Conservation (phyloP, 2,888 invertebrate genomes). For the Pseudoips prasinana region DNA sequence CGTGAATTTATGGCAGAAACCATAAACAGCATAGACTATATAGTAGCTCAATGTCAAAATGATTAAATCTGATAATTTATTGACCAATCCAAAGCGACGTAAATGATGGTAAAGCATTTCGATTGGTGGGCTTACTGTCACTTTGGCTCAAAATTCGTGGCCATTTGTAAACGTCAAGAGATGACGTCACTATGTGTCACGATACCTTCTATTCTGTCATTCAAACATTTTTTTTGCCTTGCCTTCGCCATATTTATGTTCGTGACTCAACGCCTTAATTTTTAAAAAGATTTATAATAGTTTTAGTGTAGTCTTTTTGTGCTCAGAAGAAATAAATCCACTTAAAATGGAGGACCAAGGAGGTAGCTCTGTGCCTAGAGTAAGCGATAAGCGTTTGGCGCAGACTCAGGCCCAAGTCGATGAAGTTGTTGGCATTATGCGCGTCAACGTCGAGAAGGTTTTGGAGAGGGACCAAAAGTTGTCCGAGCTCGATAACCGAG, state of each 20-base stretch:
- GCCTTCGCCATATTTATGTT: conserved; percentile 43
- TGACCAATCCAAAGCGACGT: too few species aligned
- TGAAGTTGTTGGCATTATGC: conserved; percentile 96
- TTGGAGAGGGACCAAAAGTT: conserved; percentile 97
- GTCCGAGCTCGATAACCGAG: conserved; percentile 96
- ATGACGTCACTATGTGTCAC: too few species aligned
- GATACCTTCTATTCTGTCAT: too few species aligned
- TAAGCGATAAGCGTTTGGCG: conserved; percentile 76
- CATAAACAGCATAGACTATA: too few species aligned
- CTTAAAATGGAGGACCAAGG: conserved; percentile 75
- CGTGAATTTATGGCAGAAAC: too few species aligned
- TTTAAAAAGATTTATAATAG: conserved; percentile 1
- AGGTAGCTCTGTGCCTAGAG: conserved; percentile 73
- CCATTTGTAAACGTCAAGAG: too few species aligned
- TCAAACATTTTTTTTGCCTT: too few species aligned
- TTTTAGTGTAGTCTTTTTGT: conserved; percentile 2
- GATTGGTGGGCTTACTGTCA: too few species aligned
- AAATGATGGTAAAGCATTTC: too few species aligned
- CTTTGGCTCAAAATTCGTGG: too few species aligned
- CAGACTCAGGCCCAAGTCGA: conserved; percentile 80
- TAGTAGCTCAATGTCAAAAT: too few species aligned
- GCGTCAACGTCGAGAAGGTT: conserved; percentile 97
- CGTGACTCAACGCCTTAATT: conserved; percentile 8
- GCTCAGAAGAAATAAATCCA: conserved; percentile 4
- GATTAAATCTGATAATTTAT: too few species aligned